Conservation (phyloP, 2,888 invertebrate species). For the Lobophora halterata region DNA sequence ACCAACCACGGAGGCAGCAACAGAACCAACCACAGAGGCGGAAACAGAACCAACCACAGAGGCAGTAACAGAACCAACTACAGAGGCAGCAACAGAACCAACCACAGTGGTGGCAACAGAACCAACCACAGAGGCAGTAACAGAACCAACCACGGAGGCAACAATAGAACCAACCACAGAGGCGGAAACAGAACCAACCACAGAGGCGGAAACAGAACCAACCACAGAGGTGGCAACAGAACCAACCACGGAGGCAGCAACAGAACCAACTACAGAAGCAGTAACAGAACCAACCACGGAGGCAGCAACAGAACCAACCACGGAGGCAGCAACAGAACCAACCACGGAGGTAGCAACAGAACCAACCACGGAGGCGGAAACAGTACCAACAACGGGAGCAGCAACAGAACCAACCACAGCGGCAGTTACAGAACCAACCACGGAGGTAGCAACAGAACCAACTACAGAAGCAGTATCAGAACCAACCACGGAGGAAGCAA, state of each 20-base stretch:
- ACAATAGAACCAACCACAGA: no score
- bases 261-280: background rate
- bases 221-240: background rate
- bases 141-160: no score
- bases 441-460: background rate
- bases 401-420: no score
- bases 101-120: no score
- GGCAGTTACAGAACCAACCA: background rate
- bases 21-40: background rate
- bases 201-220: background rate
- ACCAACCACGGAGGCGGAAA: no score
- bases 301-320: no score
- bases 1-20: slow-evolving; percentile 3
- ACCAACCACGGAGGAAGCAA: background rate
- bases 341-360: no score
- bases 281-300: background rate
- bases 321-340: no score
- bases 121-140: no score
- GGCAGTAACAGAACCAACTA: slow-evolving; percentile 3
- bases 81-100: background rate
- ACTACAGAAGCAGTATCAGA: background rate
- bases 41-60: slow-evolving; percentile 4
- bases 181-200: background rate
- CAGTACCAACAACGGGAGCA: no score
- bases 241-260: background rate